These are phyloP conservation scores for Scotopteryx bipunctaria DNA, from an alignment of 2,888 invertebrate species.

Conservation along the genomic window DNA sequence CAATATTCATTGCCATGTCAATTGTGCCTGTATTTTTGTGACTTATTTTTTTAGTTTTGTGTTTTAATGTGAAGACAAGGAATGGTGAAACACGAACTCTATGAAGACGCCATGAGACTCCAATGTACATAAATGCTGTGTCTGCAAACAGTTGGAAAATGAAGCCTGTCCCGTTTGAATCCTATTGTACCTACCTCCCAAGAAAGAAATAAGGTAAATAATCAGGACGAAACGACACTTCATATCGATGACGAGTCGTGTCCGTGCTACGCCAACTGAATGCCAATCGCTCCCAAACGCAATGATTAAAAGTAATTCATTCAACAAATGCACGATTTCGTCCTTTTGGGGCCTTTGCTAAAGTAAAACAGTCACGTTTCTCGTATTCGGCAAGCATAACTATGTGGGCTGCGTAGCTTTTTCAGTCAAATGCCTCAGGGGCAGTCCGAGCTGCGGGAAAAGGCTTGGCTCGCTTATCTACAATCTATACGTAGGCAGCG, in stretches of 20 bases:
- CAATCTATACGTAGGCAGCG: slow-evolving; percentile 20
- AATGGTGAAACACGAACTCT: too few relatives aligned
- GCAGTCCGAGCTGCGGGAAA: slow-evolving; percentile 33
- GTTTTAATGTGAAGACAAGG: too few relatives aligned
- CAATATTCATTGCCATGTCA: too few relatives aligned
- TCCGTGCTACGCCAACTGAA: slow-evolving; percentile 36
- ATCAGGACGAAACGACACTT: slow-evolving; percentile 36
- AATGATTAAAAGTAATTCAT: slow-evolving; percentile 58
- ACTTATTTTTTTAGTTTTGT: too few relatives aligned
- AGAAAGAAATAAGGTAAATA: slow-evolving; percentile 21
- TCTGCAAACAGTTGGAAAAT: background rate
- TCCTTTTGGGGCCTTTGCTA: slow-evolving; percentile 36
- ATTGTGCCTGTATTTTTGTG: too few relatives aligned
- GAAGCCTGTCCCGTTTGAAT: background rate
- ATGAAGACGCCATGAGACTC: too few relatives aligned
- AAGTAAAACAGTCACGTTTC: slow-evolving; percentile 55
- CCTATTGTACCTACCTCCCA: background rate
- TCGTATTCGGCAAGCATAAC: slow-evolving; percentile 38
- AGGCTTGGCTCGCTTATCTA: slow-evolving; percentile 32
- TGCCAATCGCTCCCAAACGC: slow-evolving; percentile 48
- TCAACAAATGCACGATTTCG: slow-evolving; percentile 47
- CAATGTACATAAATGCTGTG: background rate
- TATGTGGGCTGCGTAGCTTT: slow-evolving; percentile 40
- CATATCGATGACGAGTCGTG: slow-evolving; percentile 36
- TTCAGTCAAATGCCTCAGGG: slow-evolving; percentile 40